Base-by-base conservation (phyloP, 2,888 invertebrate species). In the Lithophane semibrunnea region DNA sequence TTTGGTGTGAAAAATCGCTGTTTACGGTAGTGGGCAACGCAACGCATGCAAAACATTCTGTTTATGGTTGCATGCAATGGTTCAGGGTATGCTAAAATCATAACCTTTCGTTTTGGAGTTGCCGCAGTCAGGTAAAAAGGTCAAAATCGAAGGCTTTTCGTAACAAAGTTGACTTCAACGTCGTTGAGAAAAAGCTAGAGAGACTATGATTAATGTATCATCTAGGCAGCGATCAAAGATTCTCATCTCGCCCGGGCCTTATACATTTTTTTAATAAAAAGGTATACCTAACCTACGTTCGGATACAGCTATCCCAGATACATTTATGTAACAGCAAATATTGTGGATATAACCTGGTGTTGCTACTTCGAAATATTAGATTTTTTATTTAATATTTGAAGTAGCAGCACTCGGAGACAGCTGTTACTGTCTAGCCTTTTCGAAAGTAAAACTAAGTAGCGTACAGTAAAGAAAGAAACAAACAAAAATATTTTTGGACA, bases 231-330 rank as follows among this genome's bases (percentile, higher is more conserved):
- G 16, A 52, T 37, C 52, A 13, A 65, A 65, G n/a, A 52, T 29
- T 65, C 42, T 18, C 47, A 16, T 49, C 16, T 49, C 37, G 47
- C 21, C 10, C 24, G 9, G 18, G n/a, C 2, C 18, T 8, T 21
- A 13, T 29, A 52, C 18, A 65, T 65, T 67, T 58, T 69, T 71
- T 54, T 29, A 42, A 72, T 54, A 66, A 72, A 72, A 44, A 54
- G 4, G 13, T 42, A 66, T 37, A 37, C 37, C 37, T 3, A 5
- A 13, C 7, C 8, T 72, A n/a, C 12, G 52, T 42, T 72, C 42
- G 12, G 66, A 52, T 52, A 66, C 9, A 29, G 3, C 5, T 47
- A n/a, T 21, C 42, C 21, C 5, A 9, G 18, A 52, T 8, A 66
- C 18, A n/a, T 69, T 69, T 37, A 37, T 67, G 69, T 69, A 24